A percentile compares a stretch with the other conserved stretches of the same genome.
Evolutionary conservation across 2,888 invertebrate genomes (phyloP).

Genomic region (Stenurella melanura): DNA sequence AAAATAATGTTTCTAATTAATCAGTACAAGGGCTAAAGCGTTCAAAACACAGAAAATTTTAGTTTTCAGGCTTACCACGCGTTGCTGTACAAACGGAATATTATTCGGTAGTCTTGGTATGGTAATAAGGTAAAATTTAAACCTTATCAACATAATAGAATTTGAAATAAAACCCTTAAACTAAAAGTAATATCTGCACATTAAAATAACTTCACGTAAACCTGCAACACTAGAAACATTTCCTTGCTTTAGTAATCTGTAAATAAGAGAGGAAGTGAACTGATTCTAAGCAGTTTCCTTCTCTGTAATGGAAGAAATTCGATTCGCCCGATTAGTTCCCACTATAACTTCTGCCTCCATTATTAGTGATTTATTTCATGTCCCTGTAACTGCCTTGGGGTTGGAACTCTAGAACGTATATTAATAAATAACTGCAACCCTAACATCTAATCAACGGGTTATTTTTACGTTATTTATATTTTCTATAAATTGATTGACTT

Average conservation of each 20-base stretch:
- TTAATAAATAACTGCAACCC: constrained; percentile 28
- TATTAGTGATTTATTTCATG: constrained; percentile 34
- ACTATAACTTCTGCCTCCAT: constrained; percentile 34
- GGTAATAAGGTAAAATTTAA: too few species aligned
- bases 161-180: too few species aligned
- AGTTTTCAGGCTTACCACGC: too few species aligned
- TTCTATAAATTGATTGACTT: neutral
- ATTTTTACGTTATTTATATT: constrained; percentile 1
- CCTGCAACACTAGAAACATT: constrained; percentile 25
- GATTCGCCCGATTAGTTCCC: constrained; percentile 43
- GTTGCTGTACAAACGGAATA: too few species aligned
- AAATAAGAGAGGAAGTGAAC: constrained; percentile 23
- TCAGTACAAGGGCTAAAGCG: too few species aligned
- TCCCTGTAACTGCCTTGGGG: constrained; percentile 4
- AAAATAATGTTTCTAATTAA: too few species aligned
- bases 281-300: constrained; percentile 34
- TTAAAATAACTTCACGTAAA: neutral
- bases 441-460: constrained; percentile 21
- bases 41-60: too few species aligned
- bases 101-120: too few species aligned
- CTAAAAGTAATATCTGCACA: too few species aligned
- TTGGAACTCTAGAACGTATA: neutral
- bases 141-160: too few species aligned
- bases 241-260: constrained; percentile 23
- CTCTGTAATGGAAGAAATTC: constrained; percentile 33